Percentiles rank a stretch among this genome's conserved stretches.
Conservation (phyloP, 2,888 invertebrate species). For the Drosophila mimica region DNA sequence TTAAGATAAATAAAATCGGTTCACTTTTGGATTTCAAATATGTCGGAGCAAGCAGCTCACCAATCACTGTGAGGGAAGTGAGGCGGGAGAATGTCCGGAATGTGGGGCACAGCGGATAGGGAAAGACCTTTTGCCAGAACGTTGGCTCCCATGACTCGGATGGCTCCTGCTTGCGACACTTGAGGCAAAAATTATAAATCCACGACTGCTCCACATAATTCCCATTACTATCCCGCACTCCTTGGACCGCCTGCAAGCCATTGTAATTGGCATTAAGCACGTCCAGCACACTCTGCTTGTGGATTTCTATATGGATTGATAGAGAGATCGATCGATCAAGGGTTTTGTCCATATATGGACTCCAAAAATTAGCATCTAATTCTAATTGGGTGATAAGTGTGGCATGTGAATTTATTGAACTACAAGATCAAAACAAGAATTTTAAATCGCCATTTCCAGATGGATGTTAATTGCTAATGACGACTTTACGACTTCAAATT, state of each 20-base stretch:
- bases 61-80: conserved; percentile 90
- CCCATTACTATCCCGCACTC: conserved; percentile 34
- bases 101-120: conserved; percentile 93
- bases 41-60: conserved; percentile 80
- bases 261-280: conserved; percentile 79
- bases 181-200: conserved; percentile 92
- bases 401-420: conserved; percentile 6
- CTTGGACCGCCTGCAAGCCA: conserved; percentile 58
- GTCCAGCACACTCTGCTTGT: conserved; percentile 80
- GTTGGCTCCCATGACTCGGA: conserved; percentile 93
- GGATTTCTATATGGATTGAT: conserved; percentile 67
- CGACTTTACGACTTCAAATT: conserved; percentile 38
- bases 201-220: conserved; percentile 87
- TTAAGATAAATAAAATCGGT: neutral
- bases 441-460: conserved; percentile 4
- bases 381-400: conserved; percentile 64
- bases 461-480: conserved; percentile 37
- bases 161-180: conserved; percentile 91
- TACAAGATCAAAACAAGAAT: conserved; percentile 8
- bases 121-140: conserved; percentile 92
- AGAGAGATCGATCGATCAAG: neutral
- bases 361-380: conserved; percentile 34
- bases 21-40: neutral
- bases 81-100: conserved; percentile 93
- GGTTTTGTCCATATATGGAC: conserved; percentile 6